These are phyloP conservation scores for Acanthiza pusilla DNA, from an alignment of 2,797 vertebrate species.

Conservation along the genomic window DNA sequence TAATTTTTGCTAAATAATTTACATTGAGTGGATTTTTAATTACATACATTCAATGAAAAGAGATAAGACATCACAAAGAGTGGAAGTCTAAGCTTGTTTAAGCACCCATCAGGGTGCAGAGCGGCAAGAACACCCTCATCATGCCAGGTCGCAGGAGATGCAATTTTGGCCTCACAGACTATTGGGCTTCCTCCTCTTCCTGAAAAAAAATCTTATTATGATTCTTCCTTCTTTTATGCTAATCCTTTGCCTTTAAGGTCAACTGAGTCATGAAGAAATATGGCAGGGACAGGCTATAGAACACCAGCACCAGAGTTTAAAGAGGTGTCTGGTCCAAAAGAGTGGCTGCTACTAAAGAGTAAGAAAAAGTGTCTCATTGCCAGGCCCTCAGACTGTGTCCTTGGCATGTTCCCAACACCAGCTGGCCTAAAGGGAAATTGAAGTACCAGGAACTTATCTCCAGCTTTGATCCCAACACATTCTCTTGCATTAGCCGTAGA, in stretches of 20 bases:
- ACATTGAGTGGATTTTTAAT: neutral
- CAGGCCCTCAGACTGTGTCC: neutral
- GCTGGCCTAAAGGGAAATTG: neutral
- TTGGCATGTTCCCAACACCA: slow-evolving; percentile 10
- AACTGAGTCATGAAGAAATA: neutral
- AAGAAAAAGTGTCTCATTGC: slow-evolving; percentile 8
- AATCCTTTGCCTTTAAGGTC: slow-evolving; percentile 2
- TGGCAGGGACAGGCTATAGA: neutral
- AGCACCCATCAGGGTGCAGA: neutral
- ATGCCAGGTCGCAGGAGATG: neutral
- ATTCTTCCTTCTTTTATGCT: neutral
- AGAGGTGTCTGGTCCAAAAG: neutral
- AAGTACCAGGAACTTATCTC: slow-evolving; percentile 17
- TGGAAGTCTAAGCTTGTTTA: neutral
- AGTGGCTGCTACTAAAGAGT: neutral
- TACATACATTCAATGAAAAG: neutral
- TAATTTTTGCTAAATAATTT: neutral
- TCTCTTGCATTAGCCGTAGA: slow-evolving; percentile 19
- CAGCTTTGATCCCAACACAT: slow-evolving; percentile 10
- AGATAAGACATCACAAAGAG: neutral
- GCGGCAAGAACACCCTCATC: neutral
- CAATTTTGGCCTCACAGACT: neutral
- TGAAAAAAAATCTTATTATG: neutral
- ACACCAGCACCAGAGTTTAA: neutral
- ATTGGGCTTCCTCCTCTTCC: neutral